phyloP scores from a whole-genome alignment of 2,888 invertebrate genomes.

The Sussaba pulchella region DNA sequence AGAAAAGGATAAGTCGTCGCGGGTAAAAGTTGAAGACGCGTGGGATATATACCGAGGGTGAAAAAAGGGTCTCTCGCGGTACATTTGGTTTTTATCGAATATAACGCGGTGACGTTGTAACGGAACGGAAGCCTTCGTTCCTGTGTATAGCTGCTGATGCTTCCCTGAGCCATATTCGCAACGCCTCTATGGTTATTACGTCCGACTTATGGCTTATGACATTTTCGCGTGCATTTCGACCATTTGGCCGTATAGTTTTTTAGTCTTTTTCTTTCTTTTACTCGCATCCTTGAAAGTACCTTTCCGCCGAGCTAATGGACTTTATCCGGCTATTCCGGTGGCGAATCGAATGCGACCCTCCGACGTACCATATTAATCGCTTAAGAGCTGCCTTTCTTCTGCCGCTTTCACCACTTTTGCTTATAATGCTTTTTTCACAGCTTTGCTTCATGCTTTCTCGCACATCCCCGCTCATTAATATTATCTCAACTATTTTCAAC shows the following conservation, averaged over 20 bases:
- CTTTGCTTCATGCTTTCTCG: too few species aligned
- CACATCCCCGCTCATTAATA: too few species aligned
- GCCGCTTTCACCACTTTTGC: constrained; percentile 11
- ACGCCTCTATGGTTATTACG: constrained; percentile 75
- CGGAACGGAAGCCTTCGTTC: constrained; percentile 9
- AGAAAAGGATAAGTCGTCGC: constrained; percentile 16
- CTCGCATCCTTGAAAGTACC: constrained; percentile 34
- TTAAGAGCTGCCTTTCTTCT: constrained; percentile 16
- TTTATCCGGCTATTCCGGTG: constrained; percentile 48
- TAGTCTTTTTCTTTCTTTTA: constrained; percentile 46
- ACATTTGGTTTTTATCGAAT: constrained; percentile 81
- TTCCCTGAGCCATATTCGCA: constrained; percentile 20
- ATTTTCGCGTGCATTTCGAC: constrained; percentile 77
- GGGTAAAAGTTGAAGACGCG: constrained; percentile 57
- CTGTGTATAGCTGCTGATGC: neutral
- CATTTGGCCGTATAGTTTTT: constrained; percentile 63
- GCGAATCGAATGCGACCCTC: constrained; percentile 34
- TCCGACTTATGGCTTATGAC: constrained; percentile 72
- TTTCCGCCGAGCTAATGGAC: constrained; percentile 58
- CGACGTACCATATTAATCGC: constrained; percentile 33
- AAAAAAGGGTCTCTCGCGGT: constrained; percentile 77
- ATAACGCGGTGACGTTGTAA: constrained; percentile 71
- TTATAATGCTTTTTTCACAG: neutral
- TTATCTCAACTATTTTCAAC: too few species aligned
- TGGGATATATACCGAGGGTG: constrained; percentile 19